Percentiles rank a stretch among this genome's conserved stretches.
Evolutionary conservation across 2,113 vertebrate species (phyloP).

Genomic region (Rhea pennata): DNA sequence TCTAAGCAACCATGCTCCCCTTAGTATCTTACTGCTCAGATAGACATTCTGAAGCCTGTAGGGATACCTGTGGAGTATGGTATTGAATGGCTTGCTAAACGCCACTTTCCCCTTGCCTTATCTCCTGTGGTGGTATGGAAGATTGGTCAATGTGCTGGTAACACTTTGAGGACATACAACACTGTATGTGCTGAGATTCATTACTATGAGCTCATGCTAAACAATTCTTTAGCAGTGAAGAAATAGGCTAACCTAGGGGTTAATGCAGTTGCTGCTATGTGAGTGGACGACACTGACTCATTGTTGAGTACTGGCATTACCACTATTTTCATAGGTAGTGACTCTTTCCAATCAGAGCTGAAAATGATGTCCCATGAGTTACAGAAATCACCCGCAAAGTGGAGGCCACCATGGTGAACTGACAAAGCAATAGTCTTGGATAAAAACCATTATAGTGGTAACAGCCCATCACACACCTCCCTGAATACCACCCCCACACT

Average conservation of each 20-base stretch:
- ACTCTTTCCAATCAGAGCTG: not conserved
- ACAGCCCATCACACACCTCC: not conserved
- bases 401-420: not conserved
- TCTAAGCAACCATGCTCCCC: not conserved
- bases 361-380: not conserved
- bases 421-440: not conserved
- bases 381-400: not conserved
- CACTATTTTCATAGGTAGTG: not conserved
- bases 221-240: not conserved
- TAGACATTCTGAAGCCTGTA: not conserved
- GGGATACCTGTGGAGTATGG: not conserved
- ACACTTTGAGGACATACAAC: not conserved
- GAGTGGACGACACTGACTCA: not conserved
- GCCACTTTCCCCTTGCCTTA: not conserved
- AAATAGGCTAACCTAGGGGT: not conserved
- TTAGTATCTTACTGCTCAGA: not conserved
- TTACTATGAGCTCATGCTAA: not conserved
- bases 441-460: not conserved
- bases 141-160: not conserved
- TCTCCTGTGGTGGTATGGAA: not conserved
- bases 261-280: rapidly evolving
- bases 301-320: not conserved
- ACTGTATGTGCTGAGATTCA: not conserved
- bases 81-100: not conserved
- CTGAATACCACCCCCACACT: not conserved